A percentile compares a stretch with the other conserved stretches of the same genome.
Conservation (phyloP, 1,140 invertebrate species). For the Drosophila repletoides region DNA sequence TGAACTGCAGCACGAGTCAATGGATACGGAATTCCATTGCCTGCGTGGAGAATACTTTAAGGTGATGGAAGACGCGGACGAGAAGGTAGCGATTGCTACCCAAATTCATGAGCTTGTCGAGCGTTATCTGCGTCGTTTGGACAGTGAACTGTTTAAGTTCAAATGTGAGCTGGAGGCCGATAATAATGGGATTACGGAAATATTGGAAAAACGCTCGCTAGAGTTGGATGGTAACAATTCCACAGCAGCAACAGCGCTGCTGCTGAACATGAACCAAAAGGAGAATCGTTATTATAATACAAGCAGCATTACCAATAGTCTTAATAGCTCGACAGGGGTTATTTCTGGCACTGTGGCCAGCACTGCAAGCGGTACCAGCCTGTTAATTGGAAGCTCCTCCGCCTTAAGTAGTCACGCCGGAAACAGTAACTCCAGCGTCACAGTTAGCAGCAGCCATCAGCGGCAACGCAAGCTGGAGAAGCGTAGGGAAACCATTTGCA, state of each 20-base stretch:
- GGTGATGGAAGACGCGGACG: slow-evolving; percentile 95
- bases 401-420: slow-evolving; percentile 3
- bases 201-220: slow-evolving; percentile 95
- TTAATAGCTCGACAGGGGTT: slow-evolving; percentile 37
- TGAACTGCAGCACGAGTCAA: slow-evolving; percentile 89
- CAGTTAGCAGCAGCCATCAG: slow-evolving; percentile 29
- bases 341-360: slow-evolving; percentile 21
- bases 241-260: slow-evolving; percentile 62
- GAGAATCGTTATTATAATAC: slow-evolving; percentile 84
- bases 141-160: slow-evolving; percentile 98
- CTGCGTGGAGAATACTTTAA: slow-evolving; percentile 96
- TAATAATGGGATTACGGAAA: slow-evolving; percentile 98
- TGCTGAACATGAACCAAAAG: slow-evolving; percentile 82
- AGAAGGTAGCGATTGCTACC: slow-evolving; percentile 94
- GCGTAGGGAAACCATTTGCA: slow-evolving; percentile 84
- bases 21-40: slow-evolving; percentile 92
- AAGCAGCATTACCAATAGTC: slow-evolving; percentile 6
- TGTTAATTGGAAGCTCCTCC: neutral
- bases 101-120: slow-evolving; percentile 97
- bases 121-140: slow-evolving; percentile 94
- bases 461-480: slow-evolving; percentile 83
- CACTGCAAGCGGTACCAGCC: slow-evolving; percentile 5
- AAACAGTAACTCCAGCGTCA: slow-evolving; percentile 10
- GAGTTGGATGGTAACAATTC: slow-evolving; percentile 87
- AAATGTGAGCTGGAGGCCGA: slow-evolving; percentile 99